phyloP scores from a whole-genome alignment of 2,113 vertebrate species.

The Anguilla rostrata region DNA sequence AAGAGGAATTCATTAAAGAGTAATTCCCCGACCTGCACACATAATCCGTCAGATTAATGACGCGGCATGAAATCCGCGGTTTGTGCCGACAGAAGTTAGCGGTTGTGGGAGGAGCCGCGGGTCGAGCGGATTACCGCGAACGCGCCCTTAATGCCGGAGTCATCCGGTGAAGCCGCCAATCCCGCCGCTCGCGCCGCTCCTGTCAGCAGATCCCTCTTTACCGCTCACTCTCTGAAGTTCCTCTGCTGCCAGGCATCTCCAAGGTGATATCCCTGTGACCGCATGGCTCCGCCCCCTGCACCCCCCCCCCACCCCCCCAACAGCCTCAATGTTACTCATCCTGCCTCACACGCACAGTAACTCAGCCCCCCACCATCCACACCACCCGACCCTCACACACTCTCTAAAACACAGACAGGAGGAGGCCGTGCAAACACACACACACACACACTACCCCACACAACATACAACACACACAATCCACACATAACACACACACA shows the following conservation, averaged over 20 bases:
- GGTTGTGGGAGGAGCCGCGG: slow-evolving; percentile 67
- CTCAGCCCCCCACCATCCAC: neutral
- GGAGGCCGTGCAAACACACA: neutral
- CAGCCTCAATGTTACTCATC: neutral
- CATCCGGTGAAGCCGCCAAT: slow-evolving; percentile 78
- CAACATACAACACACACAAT: no score
- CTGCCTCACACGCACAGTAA: neutral
- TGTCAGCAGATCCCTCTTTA: slow-evolving; percentile 46
- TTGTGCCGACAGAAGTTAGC: slow-evolving; percentile 77
- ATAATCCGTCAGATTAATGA: slow-evolving; percentile 81
- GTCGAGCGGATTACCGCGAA: slow-evolving; percentile 69
- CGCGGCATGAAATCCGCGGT: slow-evolving; percentile 76
- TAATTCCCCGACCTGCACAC: slow-evolving; percentile 58
- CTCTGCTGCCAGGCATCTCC: slow-evolving; percentile 35
- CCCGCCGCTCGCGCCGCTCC: slow-evolving; percentile 55
- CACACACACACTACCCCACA: neutral
- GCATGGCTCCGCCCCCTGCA: neutral
- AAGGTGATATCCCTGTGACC: neutral
- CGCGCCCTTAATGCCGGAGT: slow-evolving; percentile 70
- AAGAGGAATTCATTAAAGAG: slow-evolving; percentile 61
- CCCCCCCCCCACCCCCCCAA: no score
- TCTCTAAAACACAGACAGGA: neutral
- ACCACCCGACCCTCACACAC: slow-evolving; percentile 24
- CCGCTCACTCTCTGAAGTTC: slow-evolving; percentile 40
- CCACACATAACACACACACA: no score